A percentile compares a stretch with the other conserved stretches of the same genome.
Conservation (phyloP, 2,797 vertebrate genomes). For the Caiman crocodilus region DNA sequence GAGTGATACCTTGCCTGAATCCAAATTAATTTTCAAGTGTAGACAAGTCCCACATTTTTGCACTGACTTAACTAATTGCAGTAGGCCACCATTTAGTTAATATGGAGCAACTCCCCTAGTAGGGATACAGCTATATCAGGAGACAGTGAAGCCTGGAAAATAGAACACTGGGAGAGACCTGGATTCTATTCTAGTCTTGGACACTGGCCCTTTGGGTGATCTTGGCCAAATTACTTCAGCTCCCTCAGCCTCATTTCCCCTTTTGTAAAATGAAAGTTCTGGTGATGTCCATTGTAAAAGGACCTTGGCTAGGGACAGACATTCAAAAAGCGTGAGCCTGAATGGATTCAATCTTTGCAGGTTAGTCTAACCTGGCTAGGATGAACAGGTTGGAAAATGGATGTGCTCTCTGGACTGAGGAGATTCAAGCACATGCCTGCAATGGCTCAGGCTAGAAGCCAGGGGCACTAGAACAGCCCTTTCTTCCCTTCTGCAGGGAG, state of each 20-base stretch:
- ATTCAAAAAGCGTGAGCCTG: too few species aligned
- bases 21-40: background rate
- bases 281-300: background rate
- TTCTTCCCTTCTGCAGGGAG: too few species aligned
- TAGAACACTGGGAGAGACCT: background rate
- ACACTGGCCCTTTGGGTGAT: background rate
- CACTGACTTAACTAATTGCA: background rate
- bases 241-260: background rate
- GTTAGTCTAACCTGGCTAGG: too few species aligned
- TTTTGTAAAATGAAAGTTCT: background rate
- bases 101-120: slow-evolving; percentile 62
- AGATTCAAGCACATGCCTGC: too few species aligned
- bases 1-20: background rate
- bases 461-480: too few species aligned
- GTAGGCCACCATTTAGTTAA: background rate
- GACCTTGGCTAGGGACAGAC: background rate
- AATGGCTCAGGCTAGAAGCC: too few species aligned
- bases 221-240: background rate
- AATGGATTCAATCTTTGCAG: too few species aligned
- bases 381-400: too few species aligned
- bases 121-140: background rate
- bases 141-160: background rate
- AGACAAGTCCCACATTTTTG: background rate
- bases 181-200: background rate
- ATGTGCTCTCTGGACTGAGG: too few species aligned